Base-by-base conservation (phyloP, 1,140 invertebrate species). In the Hyles vespertilio region DNA sequence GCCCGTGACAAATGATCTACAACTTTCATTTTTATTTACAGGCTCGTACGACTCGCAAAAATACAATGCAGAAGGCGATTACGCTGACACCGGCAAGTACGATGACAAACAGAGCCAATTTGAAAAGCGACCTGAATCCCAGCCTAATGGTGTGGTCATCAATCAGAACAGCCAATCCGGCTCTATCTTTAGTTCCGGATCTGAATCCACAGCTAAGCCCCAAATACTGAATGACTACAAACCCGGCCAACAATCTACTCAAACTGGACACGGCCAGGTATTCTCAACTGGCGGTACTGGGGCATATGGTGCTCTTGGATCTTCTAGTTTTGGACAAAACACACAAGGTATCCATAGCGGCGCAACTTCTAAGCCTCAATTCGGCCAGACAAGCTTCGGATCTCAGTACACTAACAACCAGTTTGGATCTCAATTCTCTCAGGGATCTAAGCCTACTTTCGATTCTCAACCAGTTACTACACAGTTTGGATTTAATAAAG, bases 1-100 rank as follows among this genome's bases (percentile, higher is more conserved):
- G 67, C 74, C 76, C 61, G 72, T 85, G 85, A 86, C 72, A 84
- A 82, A 87, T 84, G 65, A 68, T 62, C 59, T 46, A 79, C 64
- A 73, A 82, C 84, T 89, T 89, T 89, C 82, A 65, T 86, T 87
- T 87, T 88, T 75, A 80, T 80, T 89, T 85, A 64, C 82, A 89
- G 86, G 86, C 73, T 84, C 83, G 22, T 87, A 87, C 76, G 80
- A 87, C 47, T 73, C 81, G 51, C 72, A 82, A 69, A 85, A 81
- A 63, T 84, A 88, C 76, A 84, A 88, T 77, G 70, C 65, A 32
- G 85, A 65, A 55, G 69, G 72, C 46, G 81, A 84, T 82, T 79
- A 84, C 68, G 63, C 71, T 63, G 69, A 72, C 59, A 63, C 72
- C 70, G 65, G 57, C 43, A 63, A 65, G 62, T 73, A 78, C 69